phyloP scores from a whole-genome alignment of 2,113 vertebrate genomes.

The Etia nguti region DNA sequence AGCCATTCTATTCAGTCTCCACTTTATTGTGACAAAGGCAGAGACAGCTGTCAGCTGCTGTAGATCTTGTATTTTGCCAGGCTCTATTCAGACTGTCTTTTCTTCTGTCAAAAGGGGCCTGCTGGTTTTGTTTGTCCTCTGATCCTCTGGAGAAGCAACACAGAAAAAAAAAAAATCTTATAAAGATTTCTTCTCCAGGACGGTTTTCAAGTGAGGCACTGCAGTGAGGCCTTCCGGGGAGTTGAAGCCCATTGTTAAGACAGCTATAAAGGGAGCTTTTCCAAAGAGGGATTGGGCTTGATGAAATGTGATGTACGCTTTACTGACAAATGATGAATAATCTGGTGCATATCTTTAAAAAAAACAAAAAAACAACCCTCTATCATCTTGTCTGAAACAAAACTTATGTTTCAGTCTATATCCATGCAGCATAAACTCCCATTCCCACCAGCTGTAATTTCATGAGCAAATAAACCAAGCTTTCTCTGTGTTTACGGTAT shows the following conservation, averaged over 20 bases:
- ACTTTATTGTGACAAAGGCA: constrained; percentile 49
- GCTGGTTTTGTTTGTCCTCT: constrained; percentile 41
- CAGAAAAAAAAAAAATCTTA: neutral
- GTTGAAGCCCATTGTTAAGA: constrained; percentile 39
- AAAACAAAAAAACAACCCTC: neutral
- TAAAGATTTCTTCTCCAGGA: neutral
- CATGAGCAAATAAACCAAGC: neutral
- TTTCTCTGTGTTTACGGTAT: neutral
- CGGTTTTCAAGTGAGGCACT: neutral
- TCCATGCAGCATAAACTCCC: neutral
- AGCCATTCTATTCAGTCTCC: constrained; percentile 34
- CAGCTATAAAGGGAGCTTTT: constrained; percentile 21
- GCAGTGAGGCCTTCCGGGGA: constrained; percentile 18
- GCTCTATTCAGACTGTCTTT: constrained; percentile 50
- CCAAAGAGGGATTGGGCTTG: constrained; percentile 18
- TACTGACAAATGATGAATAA: constrained; percentile 20
- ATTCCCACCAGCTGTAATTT: neutral
- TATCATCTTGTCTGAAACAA: neutral
- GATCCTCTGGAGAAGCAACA: constrained; percentile 10
- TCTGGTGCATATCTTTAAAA: neutral
- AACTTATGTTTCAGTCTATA: neutral
- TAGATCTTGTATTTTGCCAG: constrained; percentile 34
- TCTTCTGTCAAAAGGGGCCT: constrained; percentile 37
- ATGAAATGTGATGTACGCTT: constrained; percentile 21
- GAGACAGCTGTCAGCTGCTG: constrained; percentile 64